Conservation (phyloP, 2,888 invertebrate species). For the Ochropleura leucogaster region DNA sequence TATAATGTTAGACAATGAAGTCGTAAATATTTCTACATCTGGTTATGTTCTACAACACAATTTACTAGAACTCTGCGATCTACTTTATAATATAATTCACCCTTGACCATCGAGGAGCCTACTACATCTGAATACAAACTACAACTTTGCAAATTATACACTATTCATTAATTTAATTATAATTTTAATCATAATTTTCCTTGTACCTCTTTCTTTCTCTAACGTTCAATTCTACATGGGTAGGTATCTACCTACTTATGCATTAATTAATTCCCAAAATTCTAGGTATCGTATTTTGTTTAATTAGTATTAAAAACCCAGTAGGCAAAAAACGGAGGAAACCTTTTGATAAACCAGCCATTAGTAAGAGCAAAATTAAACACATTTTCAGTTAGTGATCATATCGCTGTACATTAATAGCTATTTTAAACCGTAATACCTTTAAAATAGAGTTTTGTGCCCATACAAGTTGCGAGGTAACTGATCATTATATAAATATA, state of each 20-base stretch:
- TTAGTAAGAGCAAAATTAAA: no score
- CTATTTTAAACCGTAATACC: not conserved
- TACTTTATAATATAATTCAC: not conserved
- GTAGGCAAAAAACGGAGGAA: slow-evolving; percentile 1
- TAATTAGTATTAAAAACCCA: not conserved
- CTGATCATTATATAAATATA: not conserved
- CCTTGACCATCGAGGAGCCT: not conserved
- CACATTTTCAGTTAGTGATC: not conserved
- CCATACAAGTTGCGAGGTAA: not conserved
- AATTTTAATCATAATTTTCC: not conserved
- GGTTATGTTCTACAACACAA: not conserved
- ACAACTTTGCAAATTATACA: not conserved
- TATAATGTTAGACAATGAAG: slow-evolving; percentile 11
- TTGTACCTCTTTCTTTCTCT: not conserved
- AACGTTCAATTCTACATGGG: not conserved
- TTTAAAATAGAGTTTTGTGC: not conserved
- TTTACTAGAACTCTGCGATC: not conserved
- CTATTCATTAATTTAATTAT: not conserved
- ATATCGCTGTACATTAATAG: not conserved
- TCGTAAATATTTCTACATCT: not conserved
- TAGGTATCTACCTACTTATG: not conserved
- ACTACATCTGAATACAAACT: not conserved
- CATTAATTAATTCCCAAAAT: not conserved
- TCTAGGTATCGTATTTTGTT: not conserved
- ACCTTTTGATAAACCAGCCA: not conserved